Evolutionary conservation across 2,113 vertebrate species (phyloP).

Genomic region (Tapirus terrestris): DNA sequence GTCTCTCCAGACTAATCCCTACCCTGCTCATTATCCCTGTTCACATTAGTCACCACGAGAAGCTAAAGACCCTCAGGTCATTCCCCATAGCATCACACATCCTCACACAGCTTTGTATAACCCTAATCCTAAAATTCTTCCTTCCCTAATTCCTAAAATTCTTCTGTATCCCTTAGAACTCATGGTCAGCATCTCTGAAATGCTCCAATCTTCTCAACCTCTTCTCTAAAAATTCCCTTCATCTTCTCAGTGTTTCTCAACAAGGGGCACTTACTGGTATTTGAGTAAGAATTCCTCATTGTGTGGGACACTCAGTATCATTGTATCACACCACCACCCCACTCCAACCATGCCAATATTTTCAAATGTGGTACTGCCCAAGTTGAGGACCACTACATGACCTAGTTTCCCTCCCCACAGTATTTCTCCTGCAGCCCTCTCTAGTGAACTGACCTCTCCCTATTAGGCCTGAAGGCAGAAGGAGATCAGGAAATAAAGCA

Average conservation of each 20-base stretch:
- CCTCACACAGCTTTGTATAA: background rate
- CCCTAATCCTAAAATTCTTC: background rate
- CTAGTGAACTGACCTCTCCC: background rate
- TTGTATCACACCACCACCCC: background rate
- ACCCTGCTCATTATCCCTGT: background rate
- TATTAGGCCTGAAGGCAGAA: background rate
- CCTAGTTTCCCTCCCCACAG: background rate
- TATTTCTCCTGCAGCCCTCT: background rate
- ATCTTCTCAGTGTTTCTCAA: background rate
- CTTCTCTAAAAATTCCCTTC: background rate
- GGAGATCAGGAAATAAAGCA: background rate
- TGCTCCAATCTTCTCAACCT: background rate
- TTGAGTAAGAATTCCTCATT: background rate
- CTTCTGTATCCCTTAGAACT: background rate
- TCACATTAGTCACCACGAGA: background rate
- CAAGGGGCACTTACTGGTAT: background rate
- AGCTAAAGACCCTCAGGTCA: background rate
- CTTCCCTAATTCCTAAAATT: background rate
- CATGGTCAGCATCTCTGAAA: background rate
- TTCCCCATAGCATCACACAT: accelerated
- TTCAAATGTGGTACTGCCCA: background rate
- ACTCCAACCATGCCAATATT: background rate
- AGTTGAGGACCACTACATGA: background rate
- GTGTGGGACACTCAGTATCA: background rate
- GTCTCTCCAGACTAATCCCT: background rate